phyloP scores from a whole-genome alignment of 2,797 vertebrate genomes.

The Syngnathus acus region DNA sequence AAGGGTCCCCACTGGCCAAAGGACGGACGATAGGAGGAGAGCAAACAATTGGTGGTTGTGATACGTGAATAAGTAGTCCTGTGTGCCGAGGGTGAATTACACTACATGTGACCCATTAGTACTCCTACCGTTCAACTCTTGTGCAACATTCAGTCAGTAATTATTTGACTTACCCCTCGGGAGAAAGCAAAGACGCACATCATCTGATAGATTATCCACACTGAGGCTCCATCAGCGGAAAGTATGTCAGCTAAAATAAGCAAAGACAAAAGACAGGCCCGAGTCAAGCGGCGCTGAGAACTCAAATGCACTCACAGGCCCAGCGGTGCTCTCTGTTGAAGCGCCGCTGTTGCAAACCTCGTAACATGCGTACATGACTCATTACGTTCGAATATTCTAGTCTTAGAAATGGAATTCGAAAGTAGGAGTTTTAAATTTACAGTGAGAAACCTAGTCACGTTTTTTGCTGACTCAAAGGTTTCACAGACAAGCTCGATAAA shows the following conservation, averaged over 20 bases:
- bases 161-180: slow-evolving; percentile 62
- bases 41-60: neutral
- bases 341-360: slow-evolving; percentile 24
- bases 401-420: neutral
- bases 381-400: neutral
- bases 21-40: neutral
- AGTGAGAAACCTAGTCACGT: neutral
- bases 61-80: neutral
- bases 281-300: slow-evolving; percentile 56
- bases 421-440: neutral
- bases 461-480: neutral
- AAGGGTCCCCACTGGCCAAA: neutral
- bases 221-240: slow-evolving; percentile 59
- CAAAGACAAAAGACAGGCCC: slow-evolving; percentile 53
- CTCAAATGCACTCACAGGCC: slow-evolving; percentile 25
- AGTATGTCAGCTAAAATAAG: slow-evolving; percentile 70
- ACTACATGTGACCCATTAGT: slow-evolving; percentile 49
- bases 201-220: slow-evolving; percentile 70
- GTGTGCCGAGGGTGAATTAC: slow-evolving; percentile 30
- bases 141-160: slow-evolving; percentile 66
- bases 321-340: slow-evolving; percentile 14
- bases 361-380: neutral
- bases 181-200: slow-evolving; percentile 69
- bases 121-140: slow-evolving; percentile 38
- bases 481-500: neutral